Evolutionary conservation across 2,888 invertebrate genomes (phyloP), one percentile per base, ranked within the genome.

Genomic region (Chirona hameri): DNA sequence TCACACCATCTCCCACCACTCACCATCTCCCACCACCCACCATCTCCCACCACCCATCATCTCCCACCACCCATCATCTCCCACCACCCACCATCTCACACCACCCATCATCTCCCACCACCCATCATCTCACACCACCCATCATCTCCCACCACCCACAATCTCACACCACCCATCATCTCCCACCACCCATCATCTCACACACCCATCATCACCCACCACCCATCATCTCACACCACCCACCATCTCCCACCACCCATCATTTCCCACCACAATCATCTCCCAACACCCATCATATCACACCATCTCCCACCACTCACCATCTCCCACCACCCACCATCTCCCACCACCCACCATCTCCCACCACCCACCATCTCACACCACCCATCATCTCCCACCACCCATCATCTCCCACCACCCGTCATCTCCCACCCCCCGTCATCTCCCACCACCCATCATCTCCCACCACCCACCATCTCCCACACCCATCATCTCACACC

Each of bases 111-210:
- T n/a, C 39, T 7, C 2, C 39, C 39, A 39, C 39, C 39, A 39
- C 39, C 39, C 48, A 79, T 90, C 90, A 83, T n/a, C 39, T 7
- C 2, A 2, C 39, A 39, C 39, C 39, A 39, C 39, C 39, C 48
- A 79, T 90, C 90, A 83, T n/a, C 39, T 7, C 2, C 39, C 39
- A 39, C 39, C 39, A 39, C 39, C 39, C 48, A 79, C 90, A n/a
- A n/a, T n/a, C 39, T 7, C 2, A 2, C 39, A 39, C 39, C 39
- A 39, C 39, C 39, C 48, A 79, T 90, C 90, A 83, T n/a, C 39
- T 7, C 2, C 39, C 39, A 39, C 39, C 39, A 39, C 39, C 39
- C 48, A 79, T 90, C 90, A 83, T n/a, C n/a, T n/a, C n/a, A n/a
- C n/a, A n/a, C n/a, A n/a, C n/a, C n/a, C n/a, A n/a, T n/a, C n/a